phyloP scores from a whole-genome alignment of 2,113 vertebrate genomes.

The Madoqua kirkii region DNA sequence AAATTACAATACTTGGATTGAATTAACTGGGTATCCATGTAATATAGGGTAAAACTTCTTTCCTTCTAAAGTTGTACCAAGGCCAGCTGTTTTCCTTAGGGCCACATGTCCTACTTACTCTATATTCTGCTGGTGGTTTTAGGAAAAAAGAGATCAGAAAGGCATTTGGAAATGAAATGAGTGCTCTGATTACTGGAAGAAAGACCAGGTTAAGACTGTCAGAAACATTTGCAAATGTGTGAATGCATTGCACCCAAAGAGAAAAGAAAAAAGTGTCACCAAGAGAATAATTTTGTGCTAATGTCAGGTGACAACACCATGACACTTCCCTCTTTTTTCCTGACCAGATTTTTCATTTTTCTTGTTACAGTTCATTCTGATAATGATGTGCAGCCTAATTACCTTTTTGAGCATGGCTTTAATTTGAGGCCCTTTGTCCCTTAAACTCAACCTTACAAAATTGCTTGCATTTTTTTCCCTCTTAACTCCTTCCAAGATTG shows the following conservation, averaged over 20 bases:
- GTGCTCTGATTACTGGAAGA: not conserved
- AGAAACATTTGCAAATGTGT: not conserved
- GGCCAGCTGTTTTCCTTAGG: not conserved
- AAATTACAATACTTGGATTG: not conserved
- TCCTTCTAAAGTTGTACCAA: not conserved
- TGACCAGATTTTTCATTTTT: conserved; percentile 27
- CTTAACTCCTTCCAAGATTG: conserved; percentile 38
- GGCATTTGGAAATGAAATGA: not conserved
- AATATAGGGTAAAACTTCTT: not conserved
- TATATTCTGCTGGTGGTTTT: not conserved
- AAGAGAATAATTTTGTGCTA: not conserved
- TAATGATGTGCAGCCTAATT: conserved; percentile 59
- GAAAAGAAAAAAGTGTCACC: not conserved
- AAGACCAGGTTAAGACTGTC: not conserved
- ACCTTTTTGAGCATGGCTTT: conserved; percentile 60
- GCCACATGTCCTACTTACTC: not conserved
- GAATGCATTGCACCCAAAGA: not conserved
- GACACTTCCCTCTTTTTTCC: not conserved
- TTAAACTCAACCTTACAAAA: conserved; percentile 50
- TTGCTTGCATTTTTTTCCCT: conserved; percentile 19
- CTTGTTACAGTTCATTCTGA: conserved; percentile 55
- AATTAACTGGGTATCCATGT: not conserved
- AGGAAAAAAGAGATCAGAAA: not conserved
- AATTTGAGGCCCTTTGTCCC: conserved; percentile 57
- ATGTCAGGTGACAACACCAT: not conserved